Conservation (phyloP, 2,888 invertebrate genomes). For the Cantharis rustica region DNA sequence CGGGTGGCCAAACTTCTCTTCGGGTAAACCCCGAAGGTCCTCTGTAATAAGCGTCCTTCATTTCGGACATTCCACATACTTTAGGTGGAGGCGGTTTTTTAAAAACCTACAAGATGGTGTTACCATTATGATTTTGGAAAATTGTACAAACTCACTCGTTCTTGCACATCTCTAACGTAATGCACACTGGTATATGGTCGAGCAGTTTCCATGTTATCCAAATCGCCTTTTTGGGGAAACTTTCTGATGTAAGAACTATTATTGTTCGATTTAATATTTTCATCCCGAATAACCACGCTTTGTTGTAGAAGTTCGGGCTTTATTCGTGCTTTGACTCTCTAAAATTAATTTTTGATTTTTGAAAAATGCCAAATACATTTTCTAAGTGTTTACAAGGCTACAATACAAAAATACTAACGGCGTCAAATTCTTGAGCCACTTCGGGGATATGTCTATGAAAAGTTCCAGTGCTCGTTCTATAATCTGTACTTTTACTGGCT, state of each 20-base stretch:
- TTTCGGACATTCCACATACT: slow-evolving; percentile 40
- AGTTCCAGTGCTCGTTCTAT: slow-evolving; percentile 45
- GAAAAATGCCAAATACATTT: no score
- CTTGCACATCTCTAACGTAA: slow-evolving; percentile 43
- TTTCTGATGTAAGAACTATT: slow-evolving; percentile 36
- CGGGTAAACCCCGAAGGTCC: slow-evolving; percentile 23
- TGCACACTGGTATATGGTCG: slow-evolving; percentile 29
- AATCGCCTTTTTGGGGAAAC: slow-evolving; percentile 32
- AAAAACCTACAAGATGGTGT: slow-evolving; percentile 38
- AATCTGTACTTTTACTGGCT: slow-evolving; percentile 48
- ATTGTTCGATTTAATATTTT: slow-evolving; percentile 37
- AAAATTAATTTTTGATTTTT: no score
- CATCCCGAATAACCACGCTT: slow-evolving; percentile 42
- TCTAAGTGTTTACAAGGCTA: no score
- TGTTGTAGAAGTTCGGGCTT: slow-evolving; percentile 38
- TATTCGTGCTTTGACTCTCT: slow-evolving; percentile 44
- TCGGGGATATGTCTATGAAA: slow-evolving; percentile 45
- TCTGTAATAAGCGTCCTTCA: slow-evolving; percentile 43
- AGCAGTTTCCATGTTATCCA: slow-evolving; percentile 29
- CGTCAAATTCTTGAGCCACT: slow-evolving; percentile 48
- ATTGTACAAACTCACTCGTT: slow-evolving; percentile 39
- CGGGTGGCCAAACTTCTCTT: slow-evolving; percentile 41
- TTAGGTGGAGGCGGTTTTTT: slow-evolving; percentile 44
- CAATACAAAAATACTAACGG: slow-evolving; percentile 40
- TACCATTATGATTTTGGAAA: not conserved